Base-by-base conservation (phyloP, 2,888 invertebrate genomes). In the Glomeris marginata region DNA sequence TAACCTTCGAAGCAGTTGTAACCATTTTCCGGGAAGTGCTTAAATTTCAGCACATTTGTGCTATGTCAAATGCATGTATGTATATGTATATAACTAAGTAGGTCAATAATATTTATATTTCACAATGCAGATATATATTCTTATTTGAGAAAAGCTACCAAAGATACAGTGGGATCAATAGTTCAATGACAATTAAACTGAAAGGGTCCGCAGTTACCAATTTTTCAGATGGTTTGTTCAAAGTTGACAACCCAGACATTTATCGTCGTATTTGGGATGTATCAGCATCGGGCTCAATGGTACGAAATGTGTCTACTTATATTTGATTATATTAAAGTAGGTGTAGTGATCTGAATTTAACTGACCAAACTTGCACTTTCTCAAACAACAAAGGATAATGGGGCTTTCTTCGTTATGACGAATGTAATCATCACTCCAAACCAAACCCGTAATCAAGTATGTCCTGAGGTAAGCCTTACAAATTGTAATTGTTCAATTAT, bases 321-420 rank as follows among this genome's bases (percentile, higher is more conserved):
- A n/a, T n/a, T n/a, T n/a, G n/a, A n/a, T n/a, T n/a, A n/a, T n/a
- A n/a, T n/a, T n/a, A n/a, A n/a, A n/a, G n/a, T n/a, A n/a, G 36
- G 10, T 11, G 22, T 36, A 35, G n/a, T n/a, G n/a, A 45, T 45
- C 16, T 47, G n/a, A n/a, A n/a, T n/a, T n/a, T n/a, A 10, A 43
- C 18, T n/a, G n/a, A n/a, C n/a, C n/a, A n/a, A n/a, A n/a, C n/a
- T n/a, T n/a, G n/a, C n/a, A n/a, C 28, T 28, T 28, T 28, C 8
- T 28, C 28, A 28, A 8, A 28, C 28, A 28, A 28, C 8, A 28
- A 53, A 69, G 63, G 72, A 72, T 56, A 68, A 68, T 56, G 66
- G 65, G 53, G 72, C 71, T 3, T 71, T 71, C 52, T 72, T 72
- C 62, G 66, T 72, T n/a, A 68, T 64, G 52, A 72, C 72, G 20